These are phyloP conservation scores for Cerceris ruficornis DNA, from an alignment of 2,888 invertebrate species.

Conservation along the genomic window DNA sequence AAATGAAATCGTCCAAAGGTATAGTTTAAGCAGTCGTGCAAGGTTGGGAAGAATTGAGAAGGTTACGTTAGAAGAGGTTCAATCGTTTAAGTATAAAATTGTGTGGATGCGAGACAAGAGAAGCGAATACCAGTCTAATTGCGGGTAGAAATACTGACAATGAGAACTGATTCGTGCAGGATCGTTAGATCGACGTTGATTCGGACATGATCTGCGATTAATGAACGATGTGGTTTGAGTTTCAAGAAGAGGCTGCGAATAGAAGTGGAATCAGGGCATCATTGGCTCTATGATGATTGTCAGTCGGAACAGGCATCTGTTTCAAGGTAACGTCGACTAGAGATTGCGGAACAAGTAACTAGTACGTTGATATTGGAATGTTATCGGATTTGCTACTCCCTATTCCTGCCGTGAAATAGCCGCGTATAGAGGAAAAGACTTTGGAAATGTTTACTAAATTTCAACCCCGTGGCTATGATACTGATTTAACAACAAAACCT, in stretches of 20 bases:
- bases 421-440: conserved; percentile 38
- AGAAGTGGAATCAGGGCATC: background rate
- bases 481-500: background rate
- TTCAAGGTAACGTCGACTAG: conserved; percentile 12
- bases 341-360: conserved; percentile 21
- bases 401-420: conserved; percentile 26
- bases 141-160: background rate
- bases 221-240: background rate
- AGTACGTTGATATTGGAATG: conserved; percentile 29
- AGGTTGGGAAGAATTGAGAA: too few species aligned
- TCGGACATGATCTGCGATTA: background rate
- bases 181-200: conserved; percentile 3
- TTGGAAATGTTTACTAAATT: conserved; percentile 29
- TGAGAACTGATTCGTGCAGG: background rate
- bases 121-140: background rate
- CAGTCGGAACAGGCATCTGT: conserved; percentile 16
- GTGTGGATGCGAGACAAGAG: background rate
- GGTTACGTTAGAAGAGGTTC: too few species aligned
- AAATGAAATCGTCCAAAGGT: too few species aligned
- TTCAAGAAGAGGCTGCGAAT: background rate
- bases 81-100: background rate
- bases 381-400: conserved; percentile 26
- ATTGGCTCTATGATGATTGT: conserved; percentile 27
- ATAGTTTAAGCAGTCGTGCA: too few species aligned
- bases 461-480: background rate